phyloP scores from a whole-genome alignment of 2,113 vertebrate genomes.

The Bagarius yarrelli region DNA sequence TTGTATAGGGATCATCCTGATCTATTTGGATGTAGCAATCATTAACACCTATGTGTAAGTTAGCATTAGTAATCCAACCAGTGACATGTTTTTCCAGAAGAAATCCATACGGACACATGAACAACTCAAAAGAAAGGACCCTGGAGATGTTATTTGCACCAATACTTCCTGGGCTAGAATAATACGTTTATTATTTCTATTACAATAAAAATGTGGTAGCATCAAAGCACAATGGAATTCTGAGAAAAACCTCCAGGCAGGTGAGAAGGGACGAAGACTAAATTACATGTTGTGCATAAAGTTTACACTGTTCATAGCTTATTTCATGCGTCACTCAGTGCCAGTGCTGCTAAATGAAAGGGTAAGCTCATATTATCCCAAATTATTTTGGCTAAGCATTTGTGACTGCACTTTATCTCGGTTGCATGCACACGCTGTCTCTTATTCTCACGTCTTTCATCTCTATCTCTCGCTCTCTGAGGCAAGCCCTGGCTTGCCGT shows the following conservation, averaged over 20 bases:
- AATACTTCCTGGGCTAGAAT: too few relatives aligned
- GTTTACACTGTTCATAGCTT: background rate
- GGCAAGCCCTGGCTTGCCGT: background rate
- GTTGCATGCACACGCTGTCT: background rate
- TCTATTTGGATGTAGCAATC: too few relatives aligned
- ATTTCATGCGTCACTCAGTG: background rate
- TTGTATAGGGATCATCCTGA: background rate
- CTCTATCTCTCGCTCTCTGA: background rate
- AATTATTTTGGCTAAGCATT: conserved; percentile 18
- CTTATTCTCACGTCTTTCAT: conserved; percentile 13
- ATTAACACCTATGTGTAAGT: background rate
- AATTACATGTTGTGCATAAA: background rate
- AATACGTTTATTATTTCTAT: too few relatives aligned
- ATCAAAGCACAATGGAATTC: background rate
- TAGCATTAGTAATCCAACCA: background rate
- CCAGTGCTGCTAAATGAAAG: background rate
- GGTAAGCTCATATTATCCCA: background rate
- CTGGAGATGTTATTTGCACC: background rate
- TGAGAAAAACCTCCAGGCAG: background rate
- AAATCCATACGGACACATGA: background rate
- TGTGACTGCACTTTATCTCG: background rate
- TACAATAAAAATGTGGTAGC: background rate
- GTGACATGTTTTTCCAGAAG: background rate
- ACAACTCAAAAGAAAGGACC: background rate
- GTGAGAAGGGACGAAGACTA: background rate